phyloP scores from a whole-genome alignment of 2,797 vertebrate species.

The Phataginus tetradactyla region DNA sequence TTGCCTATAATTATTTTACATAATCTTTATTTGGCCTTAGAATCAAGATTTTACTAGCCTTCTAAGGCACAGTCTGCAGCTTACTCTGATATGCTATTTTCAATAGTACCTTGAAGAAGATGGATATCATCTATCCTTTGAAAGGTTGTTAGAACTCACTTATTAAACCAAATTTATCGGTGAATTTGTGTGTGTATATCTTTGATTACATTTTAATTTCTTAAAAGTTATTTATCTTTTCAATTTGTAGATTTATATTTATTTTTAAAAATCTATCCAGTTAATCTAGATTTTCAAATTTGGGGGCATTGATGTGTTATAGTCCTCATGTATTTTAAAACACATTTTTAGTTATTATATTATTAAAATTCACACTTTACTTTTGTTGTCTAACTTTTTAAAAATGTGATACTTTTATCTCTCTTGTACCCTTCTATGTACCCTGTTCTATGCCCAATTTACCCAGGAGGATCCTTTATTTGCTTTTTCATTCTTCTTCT shows the following conservation, averaged over 20 bases:
- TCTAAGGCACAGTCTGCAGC: neutral
- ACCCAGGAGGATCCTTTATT: neutral
- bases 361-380: neutral
- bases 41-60: neutral
- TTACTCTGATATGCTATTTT: neutral
- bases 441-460: neutral
- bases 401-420: neutral
- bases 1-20: neutral
- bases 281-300: neutral
- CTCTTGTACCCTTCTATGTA: neutral
- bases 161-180: neutral
- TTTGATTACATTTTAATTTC: neutral
- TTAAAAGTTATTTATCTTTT: neutral
- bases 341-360: neutral
- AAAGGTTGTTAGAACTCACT: neutral
- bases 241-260: neutral
- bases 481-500: neutral
- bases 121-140: neutral
- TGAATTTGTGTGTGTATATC: neutral
- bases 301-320: neutral
- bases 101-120: neutral
- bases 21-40: neutral
- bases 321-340: neutral
- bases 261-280: neutral
- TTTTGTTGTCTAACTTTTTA: neutral